A percentile compares a stretch with the other conserved stretches of the same genome.
These are phyloP conservation scores for Lamproptera curius DNA, from an alignment of 2,888 invertebrate genomes.

Conservation along the genomic window DNA sequence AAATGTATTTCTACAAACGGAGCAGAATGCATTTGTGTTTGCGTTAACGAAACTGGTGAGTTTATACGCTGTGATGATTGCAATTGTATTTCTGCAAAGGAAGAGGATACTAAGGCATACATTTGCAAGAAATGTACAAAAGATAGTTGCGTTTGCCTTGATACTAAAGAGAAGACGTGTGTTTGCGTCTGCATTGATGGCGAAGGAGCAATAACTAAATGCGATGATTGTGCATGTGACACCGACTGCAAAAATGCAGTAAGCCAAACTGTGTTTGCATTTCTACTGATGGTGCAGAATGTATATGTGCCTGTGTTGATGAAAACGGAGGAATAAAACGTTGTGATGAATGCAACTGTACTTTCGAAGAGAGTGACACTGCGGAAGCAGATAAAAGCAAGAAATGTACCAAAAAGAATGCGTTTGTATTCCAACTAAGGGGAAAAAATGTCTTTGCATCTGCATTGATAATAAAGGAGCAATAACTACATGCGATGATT, in stretches of 20 bases:
- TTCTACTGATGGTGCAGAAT: constrained; percentile 23
- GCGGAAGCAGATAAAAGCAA: constrained; percentile 6
- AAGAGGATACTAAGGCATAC: not conserved
- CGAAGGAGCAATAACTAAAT: constrained; percentile 29
- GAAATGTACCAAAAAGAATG: constrained; percentile 37
- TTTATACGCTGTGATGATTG: constrained; percentile 26
- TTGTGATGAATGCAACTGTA: constrained; percentile 29
- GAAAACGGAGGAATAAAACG: constrained; percentile 25
- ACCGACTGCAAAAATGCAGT: constrained; percentile 18
- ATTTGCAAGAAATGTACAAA: constrained; percentile 30
- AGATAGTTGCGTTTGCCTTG: constrained; percentile 39
- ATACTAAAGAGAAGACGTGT: constrained; percentile 21
- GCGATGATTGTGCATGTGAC: constrained; percentile 35
- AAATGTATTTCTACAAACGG: constrained; percentile 25
- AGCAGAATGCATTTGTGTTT: constrained; percentile 25
- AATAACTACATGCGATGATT: constrained; percentile 34
- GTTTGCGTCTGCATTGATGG: constrained; percentile 34
- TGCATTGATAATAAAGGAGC: constrained; percentile 32
- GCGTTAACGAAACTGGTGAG: constrained; percentile 22
- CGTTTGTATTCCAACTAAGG: constrained; percentile 31
- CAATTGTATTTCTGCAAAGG: not conserved
- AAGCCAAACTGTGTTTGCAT: constrained; percentile 23
- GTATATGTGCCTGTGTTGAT: constrained; percentile 25
- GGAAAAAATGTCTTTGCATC: constrained; percentile 37
- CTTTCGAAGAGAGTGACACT: not conserved